Percentiles rank a stretch among this genome's conserved stretches.
phyloP scores from a whole-genome alignment of 2,113 vertebrate species.

The Halcyon malimbica region DNA sequence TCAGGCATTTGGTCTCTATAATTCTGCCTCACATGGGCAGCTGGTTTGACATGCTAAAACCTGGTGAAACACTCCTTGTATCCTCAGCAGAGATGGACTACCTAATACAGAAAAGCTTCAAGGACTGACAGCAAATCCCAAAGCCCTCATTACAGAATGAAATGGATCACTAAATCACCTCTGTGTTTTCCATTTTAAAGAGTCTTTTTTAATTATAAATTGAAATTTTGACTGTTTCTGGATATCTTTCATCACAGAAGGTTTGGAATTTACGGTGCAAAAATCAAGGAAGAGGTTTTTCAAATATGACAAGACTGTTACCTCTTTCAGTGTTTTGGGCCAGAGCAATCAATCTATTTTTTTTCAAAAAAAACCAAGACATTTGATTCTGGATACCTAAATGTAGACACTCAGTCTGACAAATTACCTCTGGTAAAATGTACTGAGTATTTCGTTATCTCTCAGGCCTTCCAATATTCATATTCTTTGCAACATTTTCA shows the following conservation, averaged over 20 bases:
- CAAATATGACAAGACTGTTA: background rate
- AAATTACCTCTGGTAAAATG: background rate
- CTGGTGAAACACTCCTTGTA: background rate
- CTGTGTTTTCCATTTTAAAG: background rate
- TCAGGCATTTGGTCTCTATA: background rate
- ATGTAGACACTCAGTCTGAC: background rate
- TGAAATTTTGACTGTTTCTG: background rate
- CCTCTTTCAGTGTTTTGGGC: background rate
- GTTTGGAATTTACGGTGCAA: background rate
- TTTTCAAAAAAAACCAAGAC: background rate
- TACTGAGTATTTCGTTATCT: background rate
- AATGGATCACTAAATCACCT: background rate
- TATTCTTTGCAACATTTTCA: background rate
- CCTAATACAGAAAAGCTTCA: background rate
- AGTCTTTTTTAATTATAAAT: background rate
- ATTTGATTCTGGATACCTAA: background rate
- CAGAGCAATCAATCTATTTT: background rate
- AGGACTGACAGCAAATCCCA: background rate
- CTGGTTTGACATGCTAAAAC: background rate
- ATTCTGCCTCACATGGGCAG: background rate
- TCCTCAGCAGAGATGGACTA: background rate
- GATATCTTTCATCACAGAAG: background rate
- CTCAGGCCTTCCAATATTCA: background rate
- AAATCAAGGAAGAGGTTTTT: background rate
- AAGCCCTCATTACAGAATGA: background rate